Evolutionary conservation across 1,140 invertebrate species (phyloP).

Genomic region (Ips nitidus): DNA sequence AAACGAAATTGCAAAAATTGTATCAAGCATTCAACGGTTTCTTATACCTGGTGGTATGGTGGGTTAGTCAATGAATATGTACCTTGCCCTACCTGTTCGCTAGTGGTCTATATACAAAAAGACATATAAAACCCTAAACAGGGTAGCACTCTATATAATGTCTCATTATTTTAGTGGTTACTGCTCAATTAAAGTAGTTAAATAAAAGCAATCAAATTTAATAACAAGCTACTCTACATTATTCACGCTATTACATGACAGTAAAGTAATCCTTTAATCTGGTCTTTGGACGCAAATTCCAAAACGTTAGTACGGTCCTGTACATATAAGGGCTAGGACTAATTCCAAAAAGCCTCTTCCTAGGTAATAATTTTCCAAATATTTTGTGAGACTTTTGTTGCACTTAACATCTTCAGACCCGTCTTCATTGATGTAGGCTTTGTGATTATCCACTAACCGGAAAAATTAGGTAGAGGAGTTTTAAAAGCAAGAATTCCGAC

Average conservation of each 20-base stretch:
- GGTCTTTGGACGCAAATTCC: too few relatives aligned
- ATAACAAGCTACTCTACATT: too few relatives aligned
- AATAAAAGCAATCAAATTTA: too few relatives aligned
- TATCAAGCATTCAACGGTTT: conserved; percentile 11
- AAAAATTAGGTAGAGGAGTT: conserved; percentile 21
- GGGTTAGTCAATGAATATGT: conserved; percentile 12
- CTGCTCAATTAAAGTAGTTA: too few relatives aligned
- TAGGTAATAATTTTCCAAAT: conserved; percentile 27
- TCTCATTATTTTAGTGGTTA: too few relatives aligned
- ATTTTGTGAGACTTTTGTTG: conserved; percentile 24
- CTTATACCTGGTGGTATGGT: conserved; percentile 20
- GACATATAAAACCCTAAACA: background rate
- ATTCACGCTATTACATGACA: too few relatives aligned
- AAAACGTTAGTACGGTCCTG: background rate
- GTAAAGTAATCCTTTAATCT: too few relatives aligned
- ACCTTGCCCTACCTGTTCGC: conserved; percentile 21
- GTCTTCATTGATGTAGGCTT: conserved; percentile 15
- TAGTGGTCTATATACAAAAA: conserved; percentile 4
- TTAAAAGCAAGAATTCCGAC: conserved; percentile 11
- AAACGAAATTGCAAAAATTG: conserved; percentile 15
- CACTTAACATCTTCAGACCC: conserved; percentile 13
- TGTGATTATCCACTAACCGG: conserved; percentile 26
- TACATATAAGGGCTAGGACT: background rate
- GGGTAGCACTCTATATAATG: background rate
- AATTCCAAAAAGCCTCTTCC: background rate